Conservation (phyloP, 2,888 invertebrate genomes). For the Lasioglossum calceatum region DNA sequence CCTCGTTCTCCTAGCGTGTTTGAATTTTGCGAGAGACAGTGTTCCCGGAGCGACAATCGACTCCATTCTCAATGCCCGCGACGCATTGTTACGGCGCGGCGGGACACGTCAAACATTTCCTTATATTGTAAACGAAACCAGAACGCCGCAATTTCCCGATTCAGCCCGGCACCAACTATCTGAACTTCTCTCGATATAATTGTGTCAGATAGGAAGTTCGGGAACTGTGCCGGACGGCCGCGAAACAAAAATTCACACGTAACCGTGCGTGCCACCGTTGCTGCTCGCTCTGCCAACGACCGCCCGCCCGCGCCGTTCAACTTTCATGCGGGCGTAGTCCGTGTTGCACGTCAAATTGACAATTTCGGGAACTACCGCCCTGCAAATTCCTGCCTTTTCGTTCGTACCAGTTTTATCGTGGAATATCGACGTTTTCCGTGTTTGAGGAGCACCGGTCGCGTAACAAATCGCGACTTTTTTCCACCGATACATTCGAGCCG, state of each 20-base stretch:
- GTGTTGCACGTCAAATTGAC: conserved; percentile 6
- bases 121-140: conserved; percentile 54
- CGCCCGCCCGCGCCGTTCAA: neutral
- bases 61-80: conserved; percentile 30
- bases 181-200: conserved; percentile 59
- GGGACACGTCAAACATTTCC: conserved; percentile 46
- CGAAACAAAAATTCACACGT: conserved; percentile 53
- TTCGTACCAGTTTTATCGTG: neutral
- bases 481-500: neutral
- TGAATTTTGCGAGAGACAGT: conserved; percentile 1
- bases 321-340: conserved; percentile 9
- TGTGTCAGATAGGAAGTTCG: conserved; percentile 60
- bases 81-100: conserved; percentile 24
- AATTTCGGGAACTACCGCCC: neutral
- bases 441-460: neutral
- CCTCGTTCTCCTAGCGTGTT: neutral
- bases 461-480: neutral
- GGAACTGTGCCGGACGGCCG: conserved; percentile 48
- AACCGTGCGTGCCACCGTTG: conserved; percentile 31
- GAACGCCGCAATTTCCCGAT: conserved; percentile 53
- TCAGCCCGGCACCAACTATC: conserved; percentile 44
- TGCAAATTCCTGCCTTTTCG: neutral
- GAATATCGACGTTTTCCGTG: neutral
- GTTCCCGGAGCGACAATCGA: conserved; percentile 16
- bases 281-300: neutral